Conservation (phyloP, 2,888 invertebrate species). For the Hirtodrosophila duncani region DNA sequence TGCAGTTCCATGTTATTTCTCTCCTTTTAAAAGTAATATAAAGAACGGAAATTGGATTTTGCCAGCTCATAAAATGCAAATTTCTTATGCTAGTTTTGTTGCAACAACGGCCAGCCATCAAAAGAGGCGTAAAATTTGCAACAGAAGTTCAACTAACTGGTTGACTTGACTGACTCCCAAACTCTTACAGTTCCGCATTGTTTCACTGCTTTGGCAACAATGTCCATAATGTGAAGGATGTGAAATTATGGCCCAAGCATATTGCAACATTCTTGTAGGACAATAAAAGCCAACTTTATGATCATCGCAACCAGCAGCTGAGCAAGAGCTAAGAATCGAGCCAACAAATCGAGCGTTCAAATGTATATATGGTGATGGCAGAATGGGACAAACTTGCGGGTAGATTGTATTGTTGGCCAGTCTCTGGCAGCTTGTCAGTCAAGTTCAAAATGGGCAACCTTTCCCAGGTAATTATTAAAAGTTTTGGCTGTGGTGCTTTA, state of each 20-base stretch:
- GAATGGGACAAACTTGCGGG: too few relatives aligned
- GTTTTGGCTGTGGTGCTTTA: too few relatives aligned
- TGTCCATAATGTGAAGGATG: conserved; percentile 40
- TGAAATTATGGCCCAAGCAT: conserved; percentile 70
- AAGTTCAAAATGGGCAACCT: too few relatives aligned
- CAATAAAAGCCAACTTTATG: conserved; percentile 74
- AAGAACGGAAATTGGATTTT: neutral
- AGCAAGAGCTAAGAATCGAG: conserved; percentile 1
- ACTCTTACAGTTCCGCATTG: conserved; percentile 45
- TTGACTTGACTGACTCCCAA: too few relatives aligned
- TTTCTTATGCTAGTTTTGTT: conserved; percentile 15
- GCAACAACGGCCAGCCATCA: conserved; percentile 30
- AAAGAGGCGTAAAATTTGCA: conserved; percentile 48
- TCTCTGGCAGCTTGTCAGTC: too few relatives aligned
- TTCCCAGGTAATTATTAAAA: too few relatives aligned
- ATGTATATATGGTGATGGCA: too few relatives aligned
- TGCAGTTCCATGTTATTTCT: too few relatives aligned
- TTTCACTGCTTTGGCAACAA: conserved; percentile 52
- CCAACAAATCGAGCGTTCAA: conserved; percentile 2
- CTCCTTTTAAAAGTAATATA: conserved; percentile 7
- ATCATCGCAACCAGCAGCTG: conserved; percentile 24
- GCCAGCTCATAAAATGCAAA: conserved; percentile 32
- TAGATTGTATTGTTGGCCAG: too few relatives aligned
- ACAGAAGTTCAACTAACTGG: too few relatives aligned
- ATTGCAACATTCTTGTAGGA: conserved; percentile 75